Conservation (phyloP, 2,888 invertebrate species). For the Epistrophe eligans region DNA sequence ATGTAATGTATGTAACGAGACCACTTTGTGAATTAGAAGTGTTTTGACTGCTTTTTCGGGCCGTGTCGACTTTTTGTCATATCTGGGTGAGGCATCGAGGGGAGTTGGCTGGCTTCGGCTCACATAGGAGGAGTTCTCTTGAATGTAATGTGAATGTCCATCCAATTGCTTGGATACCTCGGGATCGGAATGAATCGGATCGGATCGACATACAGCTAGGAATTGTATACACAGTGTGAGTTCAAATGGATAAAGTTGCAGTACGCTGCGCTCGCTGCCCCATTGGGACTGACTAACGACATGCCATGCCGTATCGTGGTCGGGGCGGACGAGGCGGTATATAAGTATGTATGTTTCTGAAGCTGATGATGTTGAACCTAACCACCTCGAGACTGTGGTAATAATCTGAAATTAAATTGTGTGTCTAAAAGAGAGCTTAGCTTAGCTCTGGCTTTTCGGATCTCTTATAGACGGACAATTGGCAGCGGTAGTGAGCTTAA, state of each 20-base stretch:
- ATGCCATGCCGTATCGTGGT: neutral
- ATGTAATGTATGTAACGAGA: conserved; percentile 68
- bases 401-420: conserved; percentile 71
- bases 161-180: conserved; percentile 59
- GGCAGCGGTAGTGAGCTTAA: conserved; percentile 52
- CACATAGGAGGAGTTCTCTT: conserved; percentile 33
- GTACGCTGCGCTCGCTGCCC: conserved; percentile 31
- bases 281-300: conserved; percentile 12
- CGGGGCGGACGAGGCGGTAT: neutral
- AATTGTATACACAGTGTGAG: conserved; percentile 31
- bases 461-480: conserved; percentile 11
- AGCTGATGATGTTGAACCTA: conserved; percentile 40
- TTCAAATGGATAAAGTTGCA: conserved; percentile 60
- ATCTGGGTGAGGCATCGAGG: conserved; percentile 72
- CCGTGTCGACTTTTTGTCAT: conserved; percentile 72
- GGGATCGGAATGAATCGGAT: conserved; percentile 24
- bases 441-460: conserved; percentile 9
- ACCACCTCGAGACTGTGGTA: conserved; percentile 48
- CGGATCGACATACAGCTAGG: conserved; percentile 39
- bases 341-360: neutral
- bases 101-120: neutral
- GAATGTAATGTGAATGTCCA: conserved; percentile 65
- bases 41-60: conserved; percentile 70
- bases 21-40: conserved; percentile 63
- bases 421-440: conserved; percentile 50